Evolutionary conservation across 2,113 vertebrate species (phyloP).

Genomic region (Sphaerodactylus townsendi): DNA sequence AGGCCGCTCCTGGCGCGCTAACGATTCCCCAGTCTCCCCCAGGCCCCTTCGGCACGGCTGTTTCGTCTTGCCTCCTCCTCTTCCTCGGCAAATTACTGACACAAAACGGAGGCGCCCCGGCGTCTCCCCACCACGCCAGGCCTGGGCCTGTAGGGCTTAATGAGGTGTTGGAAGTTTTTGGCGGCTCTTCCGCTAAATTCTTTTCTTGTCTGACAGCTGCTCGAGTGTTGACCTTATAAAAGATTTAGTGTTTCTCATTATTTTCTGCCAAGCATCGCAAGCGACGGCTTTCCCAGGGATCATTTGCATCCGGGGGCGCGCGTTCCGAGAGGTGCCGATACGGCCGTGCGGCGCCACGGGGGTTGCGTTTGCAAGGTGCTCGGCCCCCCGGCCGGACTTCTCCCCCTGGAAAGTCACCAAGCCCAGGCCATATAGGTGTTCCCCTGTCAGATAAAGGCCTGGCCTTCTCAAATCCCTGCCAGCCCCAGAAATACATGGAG

Average conservation of each 20-base stretch:
- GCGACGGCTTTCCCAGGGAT: slow-evolving; percentile 85
- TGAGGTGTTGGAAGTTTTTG: slow-evolving; percentile 98
- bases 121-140: slow-evolving; percentile 81
- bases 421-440: not conserved
- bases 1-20: slow-evolving; percentile 89
- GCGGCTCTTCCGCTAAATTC: slow-evolving; percentile 94
- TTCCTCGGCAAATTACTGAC: slow-evolving; percentile 95
- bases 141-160: slow-evolving; percentile 98
- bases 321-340: not conserved
- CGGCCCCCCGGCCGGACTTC: not conserved
- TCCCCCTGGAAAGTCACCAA: not conserved
- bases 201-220: slow-evolving; percentile 99
- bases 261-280: slow-evolving; percentile 98
- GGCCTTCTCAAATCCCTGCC: slow-evolving; percentile 22
- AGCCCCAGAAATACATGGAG: slow-evolving; percentile 1
- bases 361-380: slow-evolving; percentile 35
- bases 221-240: slow-evolving; percentile 99
- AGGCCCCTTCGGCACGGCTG: slow-evolving; percentile 79
- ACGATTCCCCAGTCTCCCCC: slow-evolving; percentile 89
- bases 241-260: slow-evolving; percentile 99
- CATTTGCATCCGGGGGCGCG: slow-evolving; percentile 88
- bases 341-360: not conserved
- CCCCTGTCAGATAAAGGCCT: not conserved
- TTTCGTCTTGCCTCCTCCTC: slow-evolving; percentile 66
- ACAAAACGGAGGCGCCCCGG: slow-evolving; percentile 91